These are phyloP conservation scores for Drosophila cardini DNA, from an alignment of 1,140 invertebrate genomes.

Conservation along the genomic window DNA sequence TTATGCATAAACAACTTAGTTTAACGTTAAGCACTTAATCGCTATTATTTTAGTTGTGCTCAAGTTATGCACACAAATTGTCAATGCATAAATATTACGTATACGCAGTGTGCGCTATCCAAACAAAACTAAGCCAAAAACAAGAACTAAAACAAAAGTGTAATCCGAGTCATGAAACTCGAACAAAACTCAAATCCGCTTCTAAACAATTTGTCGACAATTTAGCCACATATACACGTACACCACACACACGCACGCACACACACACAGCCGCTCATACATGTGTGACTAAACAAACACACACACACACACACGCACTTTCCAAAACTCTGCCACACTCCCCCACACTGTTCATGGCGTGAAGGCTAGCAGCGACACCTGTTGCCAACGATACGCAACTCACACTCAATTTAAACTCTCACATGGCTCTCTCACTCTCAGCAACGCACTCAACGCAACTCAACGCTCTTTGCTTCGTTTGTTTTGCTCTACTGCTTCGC, in stretches of 20 bases:
- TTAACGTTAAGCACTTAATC: constrained; percentile 27
- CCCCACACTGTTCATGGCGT: background rate
- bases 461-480: constrained; percentile 31
- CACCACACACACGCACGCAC: constrained; percentile 1
- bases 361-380: constrained; percentile 54
- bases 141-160: constrained; percentile 42
- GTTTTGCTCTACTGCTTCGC: constrained; percentile 74
- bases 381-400: constrained; percentile 39
- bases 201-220: constrained; percentile 72
- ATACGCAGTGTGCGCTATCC: constrained; percentile 31
- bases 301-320: constrained; percentile 52
- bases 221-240: constrained; percentile 42
- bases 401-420: background rate
- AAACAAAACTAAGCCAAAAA: constrained; percentile 35
- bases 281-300: background rate
- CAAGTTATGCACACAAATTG: constrained; percentile 27
- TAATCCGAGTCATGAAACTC: constrained; percentile 66
- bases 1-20: constrained; percentile 21
- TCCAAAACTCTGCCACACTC: constrained; percentile 4
- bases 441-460: background rate
- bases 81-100: constrained; percentile 40
- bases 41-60: constrained; percentile 13
- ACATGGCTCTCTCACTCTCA: background rate
- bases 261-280: background rate
- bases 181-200: constrained; percentile 40